Evolutionary conservation across 2,797 vertebrate genomes (phyloP), one percentile per base, ranked within the genome.

Genomic region (Oryzias dopingdopingensis): DNA sequence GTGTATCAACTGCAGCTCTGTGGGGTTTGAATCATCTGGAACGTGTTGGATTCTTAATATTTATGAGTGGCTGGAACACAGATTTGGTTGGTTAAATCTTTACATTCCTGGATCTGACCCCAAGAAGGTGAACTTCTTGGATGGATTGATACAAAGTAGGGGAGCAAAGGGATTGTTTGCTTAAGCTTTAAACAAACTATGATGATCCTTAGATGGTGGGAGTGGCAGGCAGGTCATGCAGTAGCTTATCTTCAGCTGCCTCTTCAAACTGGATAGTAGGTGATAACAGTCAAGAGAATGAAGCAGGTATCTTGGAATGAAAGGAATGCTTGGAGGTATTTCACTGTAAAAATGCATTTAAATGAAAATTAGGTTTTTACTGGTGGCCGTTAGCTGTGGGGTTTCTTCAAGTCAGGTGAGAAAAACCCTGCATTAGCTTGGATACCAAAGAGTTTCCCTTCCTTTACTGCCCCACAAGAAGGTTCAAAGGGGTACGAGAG

Each of bases 1-100:
- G 79, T 73, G 82, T 41, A 68, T 75, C 77, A 84, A 81, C 74
- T 69, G 70, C 85, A 80, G 80, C 84, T 80, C 75, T 77, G 81
- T 81, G 79, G 69, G 77, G 78, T 69, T 23, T 0, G 52, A 61
- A 80, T 79, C 79, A 70, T 79, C 77, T 74, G 74, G 76, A 82
- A 67, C 55, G 53, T 67, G 56, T 62, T 18, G 15, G 24, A 47
- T 70, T 59, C 74, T 46, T 68, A 0, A 12, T 49, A 43, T 58
- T 18, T 41, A 47, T 66, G 14, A 47, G n/a, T 62, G 52, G 42
- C 49, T 54, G 1, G 5, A 32, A 18, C 16, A 47, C 40, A 1
- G 41, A 49, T 62, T 17, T 17, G 1, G 15, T 5, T 14, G 22
- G 5, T 17, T 53, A 32, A 17, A 13, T 58, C 37, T 74, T 50